A percentile compares a stretch with the other conserved stretches of the same genome.
Conservation (phyloP, 2,797 vertebrate species). For the Bovichtus diacanthus region DNA sequence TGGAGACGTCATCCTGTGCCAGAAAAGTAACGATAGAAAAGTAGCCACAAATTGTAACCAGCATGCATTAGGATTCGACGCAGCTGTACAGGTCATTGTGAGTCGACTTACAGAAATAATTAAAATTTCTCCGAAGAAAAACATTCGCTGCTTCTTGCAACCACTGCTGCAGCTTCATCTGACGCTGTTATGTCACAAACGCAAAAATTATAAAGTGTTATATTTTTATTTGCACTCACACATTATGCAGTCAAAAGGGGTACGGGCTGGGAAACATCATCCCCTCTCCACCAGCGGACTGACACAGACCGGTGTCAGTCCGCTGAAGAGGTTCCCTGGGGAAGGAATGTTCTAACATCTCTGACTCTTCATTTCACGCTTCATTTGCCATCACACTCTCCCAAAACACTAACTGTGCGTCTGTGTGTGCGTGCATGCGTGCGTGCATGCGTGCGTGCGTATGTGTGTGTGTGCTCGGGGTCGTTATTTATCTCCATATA, state of each 20-base stretch:
- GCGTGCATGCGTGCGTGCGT: slow-evolving; percentile 26
- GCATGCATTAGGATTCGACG: too few species aligned
- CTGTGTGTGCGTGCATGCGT: slow-evolving; percentile 25
- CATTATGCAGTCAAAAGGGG: neutral
- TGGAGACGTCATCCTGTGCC: too few species aligned
- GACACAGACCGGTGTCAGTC: slow-evolving; percentile 69
- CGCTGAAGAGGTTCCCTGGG: slow-evolving; percentile 66
- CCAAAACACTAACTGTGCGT: slow-evolving; percentile 73
- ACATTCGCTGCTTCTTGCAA: neutral
- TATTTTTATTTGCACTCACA: neutral
- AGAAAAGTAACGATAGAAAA: too few species aligned
- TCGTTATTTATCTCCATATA: slow-evolving; percentile 36
- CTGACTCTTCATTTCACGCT: slow-evolving; percentile 83
- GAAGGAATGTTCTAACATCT: slow-evolving; percentile 77
- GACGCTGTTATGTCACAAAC: too few species aligned
- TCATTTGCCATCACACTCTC: slow-evolving; percentile 80
- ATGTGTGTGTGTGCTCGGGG: slow-evolving; percentile 20
- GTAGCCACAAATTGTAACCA: too few species aligned
- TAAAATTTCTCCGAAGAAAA: neutral
- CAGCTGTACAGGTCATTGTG: too few species aligned
- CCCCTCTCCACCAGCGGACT: slow-evolving; percentile 45
- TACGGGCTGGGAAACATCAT: neutral
- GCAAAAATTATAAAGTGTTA: neutral
- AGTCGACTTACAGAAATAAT: too few species aligned
- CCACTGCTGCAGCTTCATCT: neutral